Evolutionary conservation across 2,888 invertebrate species (phyloP).

Genomic region (Callyntrura guangdongensis): DNA sequence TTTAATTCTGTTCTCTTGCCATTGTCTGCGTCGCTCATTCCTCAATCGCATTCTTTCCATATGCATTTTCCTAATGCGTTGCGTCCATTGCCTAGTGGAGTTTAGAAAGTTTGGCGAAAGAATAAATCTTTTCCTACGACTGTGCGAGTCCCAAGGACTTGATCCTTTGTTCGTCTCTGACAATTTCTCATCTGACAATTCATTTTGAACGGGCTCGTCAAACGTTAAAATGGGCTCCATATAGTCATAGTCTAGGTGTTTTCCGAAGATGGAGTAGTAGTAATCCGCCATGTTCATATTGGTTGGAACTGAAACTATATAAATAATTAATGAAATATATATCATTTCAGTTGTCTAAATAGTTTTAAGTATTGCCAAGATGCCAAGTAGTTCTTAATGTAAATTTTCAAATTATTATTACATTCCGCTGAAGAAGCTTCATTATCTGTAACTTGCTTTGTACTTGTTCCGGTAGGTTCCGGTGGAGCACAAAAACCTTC

Average conservation of each 20-base stretch:
- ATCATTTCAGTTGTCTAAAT: background rate
- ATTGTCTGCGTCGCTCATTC: constrained; percentile 38
- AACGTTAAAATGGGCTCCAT: constrained; percentile 68
- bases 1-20: constrained; percentile 66
- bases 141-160: constrained; percentile 30
- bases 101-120: constrained; percentile 38
- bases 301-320: constrained; percentile 38
- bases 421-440: constrained; percentile 15
- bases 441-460: background rate
- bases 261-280: constrained; percentile 72
- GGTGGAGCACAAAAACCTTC: constrained; percentile 8
- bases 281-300: constrained; percentile 72
- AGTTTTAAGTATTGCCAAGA: background rate
- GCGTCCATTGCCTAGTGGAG: constrained; percentile 22
- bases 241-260: constrained; percentile 73
- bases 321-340: background rate
- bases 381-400: background rate
- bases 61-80: constrained; percentile 18
- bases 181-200: constrained; percentile 51
- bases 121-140: constrained; percentile 53
- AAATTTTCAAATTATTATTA: constrained; percentile 5
- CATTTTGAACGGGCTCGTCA: constrained; percentile 59
- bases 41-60: constrained; percentile 60
- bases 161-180: constrained; percentile 41
- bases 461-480: constrained; percentile 27